A percentile compares a stretch with the other conserved stretches of the same genome.
Conservation (phyloP, 2,797 vertebrate species). For the Pteronotus mesoamericanus region DNA sequence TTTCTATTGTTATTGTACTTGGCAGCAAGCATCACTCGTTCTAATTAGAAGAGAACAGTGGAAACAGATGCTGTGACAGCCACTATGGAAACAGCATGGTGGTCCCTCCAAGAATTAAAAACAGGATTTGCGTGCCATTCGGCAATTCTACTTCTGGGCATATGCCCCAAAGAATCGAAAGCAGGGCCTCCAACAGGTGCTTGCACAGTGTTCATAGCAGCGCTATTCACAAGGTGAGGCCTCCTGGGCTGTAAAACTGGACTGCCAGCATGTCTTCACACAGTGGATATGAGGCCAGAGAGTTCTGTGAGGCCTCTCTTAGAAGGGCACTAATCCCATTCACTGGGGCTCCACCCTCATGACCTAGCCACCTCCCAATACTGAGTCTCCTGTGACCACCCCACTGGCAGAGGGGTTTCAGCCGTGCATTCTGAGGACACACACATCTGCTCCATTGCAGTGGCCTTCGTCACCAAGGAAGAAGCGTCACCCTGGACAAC, state of each 20-base stretch:
- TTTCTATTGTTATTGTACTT: neutral
- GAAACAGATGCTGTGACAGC: neutral
- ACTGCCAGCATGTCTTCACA: neutral
- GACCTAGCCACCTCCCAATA: neutral
- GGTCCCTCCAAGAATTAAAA: neutral
- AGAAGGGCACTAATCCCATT: too few species aligned
- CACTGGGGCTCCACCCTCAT: too few species aligned
- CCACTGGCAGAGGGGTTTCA: neutral
- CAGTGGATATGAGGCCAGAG: neutral
- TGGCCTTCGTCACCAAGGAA: neutral
- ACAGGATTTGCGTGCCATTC: neutral
- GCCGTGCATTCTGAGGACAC: neutral
- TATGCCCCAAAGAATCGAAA: too few species aligned
- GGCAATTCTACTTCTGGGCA: too few species aligned
- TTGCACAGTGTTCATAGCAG: neutral
- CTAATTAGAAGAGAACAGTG: neutral
- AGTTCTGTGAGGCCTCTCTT: neutral
- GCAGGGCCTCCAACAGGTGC: too few species aligned
- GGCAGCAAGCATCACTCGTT: neutral
- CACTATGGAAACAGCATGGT: neutral
- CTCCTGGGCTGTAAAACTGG: neutral
- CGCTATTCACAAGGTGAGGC: neutral
- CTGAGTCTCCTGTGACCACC: neutral
- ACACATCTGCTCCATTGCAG: neutral
- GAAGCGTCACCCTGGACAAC: neutral